These are phyloP conservation scores for Dioctria linearis DNA, from an alignment of 2,888 invertebrate species.

Conservation along the genomic window DNA sequence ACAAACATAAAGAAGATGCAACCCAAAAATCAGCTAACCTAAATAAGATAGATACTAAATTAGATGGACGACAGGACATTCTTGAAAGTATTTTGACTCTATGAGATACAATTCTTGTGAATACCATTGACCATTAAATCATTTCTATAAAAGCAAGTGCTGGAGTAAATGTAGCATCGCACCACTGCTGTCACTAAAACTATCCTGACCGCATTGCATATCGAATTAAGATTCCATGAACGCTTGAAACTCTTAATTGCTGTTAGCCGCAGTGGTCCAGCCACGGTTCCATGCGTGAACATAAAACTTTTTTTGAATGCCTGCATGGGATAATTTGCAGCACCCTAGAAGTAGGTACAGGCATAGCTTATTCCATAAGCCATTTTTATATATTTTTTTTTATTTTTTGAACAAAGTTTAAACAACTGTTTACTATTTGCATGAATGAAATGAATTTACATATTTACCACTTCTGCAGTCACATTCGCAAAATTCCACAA, in stretches of 20 bases:
- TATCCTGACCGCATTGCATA: no score
- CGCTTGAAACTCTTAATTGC: background rate
- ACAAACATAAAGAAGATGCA: no score
- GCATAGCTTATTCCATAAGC: background rate
- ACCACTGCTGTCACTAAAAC: no score
- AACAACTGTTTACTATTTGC: background rate
- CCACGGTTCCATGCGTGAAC: background rate
- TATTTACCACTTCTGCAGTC: background rate
- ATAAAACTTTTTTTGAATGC: background rate
- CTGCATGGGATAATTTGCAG: background rate
- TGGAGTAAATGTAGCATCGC: no score
- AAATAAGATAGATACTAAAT: no score
- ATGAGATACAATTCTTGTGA: no score
- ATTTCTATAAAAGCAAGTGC: no score
- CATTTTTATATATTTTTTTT: no score
- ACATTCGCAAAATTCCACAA: background rate
- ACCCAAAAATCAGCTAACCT: no score
- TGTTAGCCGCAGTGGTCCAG: background rate
- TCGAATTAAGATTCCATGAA: background rate
- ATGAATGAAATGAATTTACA: background rate
- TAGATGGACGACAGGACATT: no score
- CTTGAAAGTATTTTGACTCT: no score
- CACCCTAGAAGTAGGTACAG: background rate
- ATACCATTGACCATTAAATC: no score
- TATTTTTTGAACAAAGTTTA: background rate